Conservation (phyloP, 2,888 invertebrate species). For the Mesorhabditis sp. region DNA sequence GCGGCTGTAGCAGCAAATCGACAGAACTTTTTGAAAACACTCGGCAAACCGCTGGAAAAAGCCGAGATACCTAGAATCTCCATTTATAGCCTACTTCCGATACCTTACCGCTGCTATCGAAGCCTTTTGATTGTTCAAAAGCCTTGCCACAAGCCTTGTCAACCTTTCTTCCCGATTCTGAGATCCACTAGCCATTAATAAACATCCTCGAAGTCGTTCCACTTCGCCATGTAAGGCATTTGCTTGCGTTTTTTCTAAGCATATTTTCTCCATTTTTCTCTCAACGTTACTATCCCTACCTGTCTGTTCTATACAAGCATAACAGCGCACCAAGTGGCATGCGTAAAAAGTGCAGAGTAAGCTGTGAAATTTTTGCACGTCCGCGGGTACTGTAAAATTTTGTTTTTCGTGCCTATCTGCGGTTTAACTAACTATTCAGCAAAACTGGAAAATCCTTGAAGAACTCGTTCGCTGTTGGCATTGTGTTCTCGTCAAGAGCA, state of each 20-base stretch:
- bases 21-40: constrained; percentile 26
- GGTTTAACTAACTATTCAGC: not conserved
- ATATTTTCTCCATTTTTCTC: not conserved
- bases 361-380: not conserved
- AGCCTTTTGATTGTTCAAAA: constrained; percentile 29
- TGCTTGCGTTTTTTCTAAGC: constrained; percentile 25
- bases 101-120: constrained; percentile 25
- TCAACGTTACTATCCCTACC: not conserved
- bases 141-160: constrained; percentile 23
- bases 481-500: not conserved
- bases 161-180: constrained; percentile 24
- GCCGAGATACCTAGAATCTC: constrained; percentile 22
- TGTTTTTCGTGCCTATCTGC: not conserved
- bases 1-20: constrained; percentile 25
- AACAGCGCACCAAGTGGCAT: constrained; percentile 12
- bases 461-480: not conserved
- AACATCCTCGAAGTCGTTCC: constrained; percentile 23
- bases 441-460: not conserved
- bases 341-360: constrained; percentile 16
- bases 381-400: not conserved
- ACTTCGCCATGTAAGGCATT: constrained; percentile 23
- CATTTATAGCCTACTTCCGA: not conserved
- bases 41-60: constrained; percentile 31
- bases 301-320: not conserved
- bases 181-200: constrained; percentile 12